A percentile compares a stretch with the other conserved stretches of the same genome.
Conservation (phyloP, 2,113 vertebrate species). For the Zosterops pallidus region DNA sequence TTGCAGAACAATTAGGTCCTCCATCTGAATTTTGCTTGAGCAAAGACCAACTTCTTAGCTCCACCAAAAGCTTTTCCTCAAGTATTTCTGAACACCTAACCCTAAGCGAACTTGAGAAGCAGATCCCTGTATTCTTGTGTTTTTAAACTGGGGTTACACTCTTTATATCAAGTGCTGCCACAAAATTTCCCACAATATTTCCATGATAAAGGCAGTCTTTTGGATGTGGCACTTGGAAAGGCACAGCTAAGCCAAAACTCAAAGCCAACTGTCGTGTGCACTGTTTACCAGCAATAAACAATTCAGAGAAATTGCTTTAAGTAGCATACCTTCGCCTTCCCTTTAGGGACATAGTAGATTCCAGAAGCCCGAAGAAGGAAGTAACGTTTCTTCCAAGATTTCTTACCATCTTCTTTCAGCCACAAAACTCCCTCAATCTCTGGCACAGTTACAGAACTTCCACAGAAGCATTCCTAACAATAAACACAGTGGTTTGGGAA, state of each 20-base stretch:
- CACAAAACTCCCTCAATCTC: constrained; percentile 97
- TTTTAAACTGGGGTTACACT: not conserved
- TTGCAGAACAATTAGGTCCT: not conserved
- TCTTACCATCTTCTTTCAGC: constrained; percentile 97
- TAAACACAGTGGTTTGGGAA: not conserved
- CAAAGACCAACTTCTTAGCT: not conserved
- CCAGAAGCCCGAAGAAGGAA: constrained; percentile 96
- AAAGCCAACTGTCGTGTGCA: not conserved
- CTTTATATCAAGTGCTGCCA: not conserved
- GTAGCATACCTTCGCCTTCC: constrained; percentile 89
- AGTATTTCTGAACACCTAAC: not conserved
- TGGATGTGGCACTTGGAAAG: not conserved
- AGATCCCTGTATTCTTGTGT: not conserved
- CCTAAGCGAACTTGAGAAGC: not conserved
- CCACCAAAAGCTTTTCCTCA: not conserved
- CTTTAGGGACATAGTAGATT: constrained; percentile 97
- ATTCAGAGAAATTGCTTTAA: not conserved
- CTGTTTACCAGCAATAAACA: not conserved
- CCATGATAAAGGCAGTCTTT: not conserved
- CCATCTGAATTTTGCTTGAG: not conserved
- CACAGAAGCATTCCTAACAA: constrained; percentile 94
- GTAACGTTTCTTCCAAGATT: constrained; percentile 98
- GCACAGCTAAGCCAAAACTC: not conserved
- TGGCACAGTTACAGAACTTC: constrained; percentile 93
- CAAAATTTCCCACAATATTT: not conserved